These are phyloP conservation scores for Pachypanchax playfairii DNA, from an alignment of 2,113 vertebrate species.

Conservation along the genomic window DNA sequence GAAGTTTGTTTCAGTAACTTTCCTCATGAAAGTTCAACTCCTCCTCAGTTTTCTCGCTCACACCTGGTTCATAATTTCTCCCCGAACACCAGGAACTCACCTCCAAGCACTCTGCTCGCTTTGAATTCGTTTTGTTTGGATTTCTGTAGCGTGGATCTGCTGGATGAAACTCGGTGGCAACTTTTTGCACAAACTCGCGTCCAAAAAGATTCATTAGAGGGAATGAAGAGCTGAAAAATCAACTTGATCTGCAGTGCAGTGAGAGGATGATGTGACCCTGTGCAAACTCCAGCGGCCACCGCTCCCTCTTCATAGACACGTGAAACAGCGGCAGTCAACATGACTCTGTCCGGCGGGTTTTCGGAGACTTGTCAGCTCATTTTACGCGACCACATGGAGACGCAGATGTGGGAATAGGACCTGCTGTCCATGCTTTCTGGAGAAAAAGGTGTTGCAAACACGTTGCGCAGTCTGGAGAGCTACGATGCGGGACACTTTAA, in stretches of 20 bases:
- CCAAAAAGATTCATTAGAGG: background rate
- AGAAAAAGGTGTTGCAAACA: conserved; percentile 22
- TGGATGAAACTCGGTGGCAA: background rate
- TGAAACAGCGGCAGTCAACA: conserved; percentile 47
- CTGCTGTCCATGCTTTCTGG: conserved; percentile 15
- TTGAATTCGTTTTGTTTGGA: background rate
- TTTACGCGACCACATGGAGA: conserved; percentile 52
- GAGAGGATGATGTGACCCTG: conserved; percentile 49
- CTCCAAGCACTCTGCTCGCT: no score
- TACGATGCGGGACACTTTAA: conserved; percentile 77
- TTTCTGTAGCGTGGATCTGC: conserved; percentile 35
- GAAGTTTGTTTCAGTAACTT: conserved; percentile 8
- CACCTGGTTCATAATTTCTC: background rate
- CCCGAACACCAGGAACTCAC: background rate
- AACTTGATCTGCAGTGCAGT: background rate
- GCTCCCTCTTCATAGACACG: conserved; percentile 33
- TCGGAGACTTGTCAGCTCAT: conserved; percentile 56
- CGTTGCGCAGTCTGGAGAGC: conserved; percentile 47
- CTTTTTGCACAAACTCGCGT: background rate
- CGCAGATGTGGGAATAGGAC: conserved; percentile 37
- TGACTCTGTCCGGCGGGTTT: conserved; percentile 56
- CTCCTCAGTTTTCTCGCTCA: background rate
- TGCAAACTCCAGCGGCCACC: conserved; percentile 36
- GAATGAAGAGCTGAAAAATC: background rate
- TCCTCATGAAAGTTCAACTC: conserved; percentile 1